Conservation (phyloP, 2,888 invertebrate genomes). For the Amphipyra berbera region DNA sequence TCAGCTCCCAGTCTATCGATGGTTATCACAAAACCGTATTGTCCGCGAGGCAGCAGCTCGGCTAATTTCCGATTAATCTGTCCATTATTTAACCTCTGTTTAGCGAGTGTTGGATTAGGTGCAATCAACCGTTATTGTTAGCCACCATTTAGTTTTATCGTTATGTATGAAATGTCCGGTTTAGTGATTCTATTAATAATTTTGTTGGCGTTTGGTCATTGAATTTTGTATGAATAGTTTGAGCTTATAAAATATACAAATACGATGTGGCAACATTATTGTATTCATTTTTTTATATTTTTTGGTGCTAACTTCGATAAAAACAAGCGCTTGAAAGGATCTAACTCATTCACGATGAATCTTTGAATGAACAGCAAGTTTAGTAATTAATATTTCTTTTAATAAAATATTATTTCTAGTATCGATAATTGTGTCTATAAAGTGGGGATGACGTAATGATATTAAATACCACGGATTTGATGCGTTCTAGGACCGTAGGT, state of each 20-base stretch:
- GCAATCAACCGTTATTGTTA: constrained; percentile 51
- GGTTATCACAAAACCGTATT: constrained; percentile 54
- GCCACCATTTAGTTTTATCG: constrained; percentile 45
- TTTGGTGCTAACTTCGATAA: too few relatives aligned
- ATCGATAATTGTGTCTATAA: too few relatives aligned
- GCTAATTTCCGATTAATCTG: constrained; percentile 65
- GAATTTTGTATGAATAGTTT: constrained; percentile 36
- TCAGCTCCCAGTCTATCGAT: constrained; percentile 44
- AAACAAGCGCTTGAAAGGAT: too few relatives aligned
- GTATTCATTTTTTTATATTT: too few relatives aligned
- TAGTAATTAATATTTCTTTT: too few relatives aligned
- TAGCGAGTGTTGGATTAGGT: constrained; percentile 53
- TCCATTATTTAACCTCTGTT: constrained; percentile 61
- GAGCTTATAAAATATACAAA: background rate
- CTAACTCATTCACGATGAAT: too few relatives aligned
- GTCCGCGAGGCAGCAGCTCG: constrained; percentile 54
- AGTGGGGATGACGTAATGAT: too few relatives aligned
- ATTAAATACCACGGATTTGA: too few relatives aligned
- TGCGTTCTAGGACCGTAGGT: too few relatives aligned
- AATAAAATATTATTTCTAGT: too few relatives aligned
- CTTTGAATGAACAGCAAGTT: too few relatives aligned
- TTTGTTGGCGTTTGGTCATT: constrained; percentile 36
- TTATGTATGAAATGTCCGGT: constrained; percentile 33
- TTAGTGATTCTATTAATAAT: constrained; percentile 52
- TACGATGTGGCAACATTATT: too few relatives aligned